Percentiles rank a stretch among this genome's conserved stretches.
Conservation (phyloP, 2,797 vertebrate species). For the Acestrorhynchus altus region DNA sequence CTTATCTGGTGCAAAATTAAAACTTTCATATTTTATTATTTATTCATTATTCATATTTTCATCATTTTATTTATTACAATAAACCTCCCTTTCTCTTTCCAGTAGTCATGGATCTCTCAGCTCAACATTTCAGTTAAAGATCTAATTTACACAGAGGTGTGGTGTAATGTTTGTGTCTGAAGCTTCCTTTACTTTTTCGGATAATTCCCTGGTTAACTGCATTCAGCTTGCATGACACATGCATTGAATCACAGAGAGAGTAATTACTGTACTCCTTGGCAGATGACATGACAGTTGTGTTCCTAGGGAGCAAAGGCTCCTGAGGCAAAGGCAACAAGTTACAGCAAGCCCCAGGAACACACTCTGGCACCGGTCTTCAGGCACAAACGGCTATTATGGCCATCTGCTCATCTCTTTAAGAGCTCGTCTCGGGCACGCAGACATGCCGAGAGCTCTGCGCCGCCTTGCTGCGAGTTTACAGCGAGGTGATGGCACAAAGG, state of each 20-base stretch:
- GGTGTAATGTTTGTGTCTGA: too few relatives aligned
- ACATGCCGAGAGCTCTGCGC: conserved; percentile 19
- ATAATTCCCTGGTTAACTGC: too few relatives aligned
- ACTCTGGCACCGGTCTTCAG: conserved; percentile 41
- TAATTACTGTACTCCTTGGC: conserved; percentile 7
- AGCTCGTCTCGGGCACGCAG: conserved; percentile 27
- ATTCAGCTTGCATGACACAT: background rate
- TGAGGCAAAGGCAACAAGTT: background rate
- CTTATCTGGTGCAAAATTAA: too few relatives aligned
- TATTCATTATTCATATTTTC: too few relatives aligned
- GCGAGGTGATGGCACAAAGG: conserved; percentile 53
- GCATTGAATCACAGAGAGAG: background rate
- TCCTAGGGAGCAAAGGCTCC: background rate
- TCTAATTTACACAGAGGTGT: too few relatives aligned
- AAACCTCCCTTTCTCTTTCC: too few relatives aligned
- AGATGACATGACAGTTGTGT: background rate
- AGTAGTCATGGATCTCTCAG: too few relatives aligned
- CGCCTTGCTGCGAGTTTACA: conserved; percentile 38
- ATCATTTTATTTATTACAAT: too few relatives aligned
- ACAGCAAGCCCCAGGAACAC: conserved; percentile 23
- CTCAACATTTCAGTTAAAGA: too few relatives aligned
- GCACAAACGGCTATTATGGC: conserved; percentile 47
- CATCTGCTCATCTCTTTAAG: conserved; percentile 57
- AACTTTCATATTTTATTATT: too few relatives aligned
- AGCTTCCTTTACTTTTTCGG: too few relatives aligned